Conservation (phyloP, 2,113 vertebrate species). For the Tachysurus fulvidraco region DNA sequence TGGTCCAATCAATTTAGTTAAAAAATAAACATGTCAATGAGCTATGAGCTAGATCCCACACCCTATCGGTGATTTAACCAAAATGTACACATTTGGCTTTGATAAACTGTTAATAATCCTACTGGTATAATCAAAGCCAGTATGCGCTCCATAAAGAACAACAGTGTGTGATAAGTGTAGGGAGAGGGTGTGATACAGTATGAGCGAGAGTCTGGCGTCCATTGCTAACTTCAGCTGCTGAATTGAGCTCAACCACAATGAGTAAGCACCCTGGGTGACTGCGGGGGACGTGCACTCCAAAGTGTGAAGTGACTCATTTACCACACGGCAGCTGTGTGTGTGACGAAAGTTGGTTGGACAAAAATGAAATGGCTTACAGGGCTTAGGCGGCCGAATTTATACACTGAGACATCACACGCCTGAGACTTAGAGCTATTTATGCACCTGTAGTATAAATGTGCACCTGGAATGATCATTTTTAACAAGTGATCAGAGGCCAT, state of each 20-base stretch:
- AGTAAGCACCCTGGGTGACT: conserved; percentile 15
- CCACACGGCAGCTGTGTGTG: conserved; percentile 42
- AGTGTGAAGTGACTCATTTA: conserved; percentile 51
- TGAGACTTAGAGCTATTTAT: neutral
- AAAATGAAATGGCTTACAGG: conserved; percentile 35
- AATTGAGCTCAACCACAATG: conserved; percentile 21
- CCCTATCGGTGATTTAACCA: neutral
- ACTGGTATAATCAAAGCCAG: neutral
- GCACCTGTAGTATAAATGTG: neutral
- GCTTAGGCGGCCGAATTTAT: conserved; percentile 15
- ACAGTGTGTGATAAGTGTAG: neutral
- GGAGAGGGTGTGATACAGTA: conserved; percentile 3
- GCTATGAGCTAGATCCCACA: neutral
- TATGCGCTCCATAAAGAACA: conserved; percentile 1
- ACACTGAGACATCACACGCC: conserved; percentile 1
- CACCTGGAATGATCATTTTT: neutral
- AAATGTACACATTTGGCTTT: neutral
- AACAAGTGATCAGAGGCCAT: conserved; percentile 11
- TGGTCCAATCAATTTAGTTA: neutral
- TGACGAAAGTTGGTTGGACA: conserved; percentile 47
- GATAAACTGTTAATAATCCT: neutral
- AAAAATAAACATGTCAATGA: neutral
- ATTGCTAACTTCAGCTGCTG: conserved; percentile 36
- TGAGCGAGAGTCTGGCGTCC: neutral
- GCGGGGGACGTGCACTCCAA: conserved; percentile 38